Evolutionary conservation across 92 coral and sea anemone genomes (phyloP), one percentile per base, ranked within the genome.

Genomic region (Pocillopora grandis): DNA sequence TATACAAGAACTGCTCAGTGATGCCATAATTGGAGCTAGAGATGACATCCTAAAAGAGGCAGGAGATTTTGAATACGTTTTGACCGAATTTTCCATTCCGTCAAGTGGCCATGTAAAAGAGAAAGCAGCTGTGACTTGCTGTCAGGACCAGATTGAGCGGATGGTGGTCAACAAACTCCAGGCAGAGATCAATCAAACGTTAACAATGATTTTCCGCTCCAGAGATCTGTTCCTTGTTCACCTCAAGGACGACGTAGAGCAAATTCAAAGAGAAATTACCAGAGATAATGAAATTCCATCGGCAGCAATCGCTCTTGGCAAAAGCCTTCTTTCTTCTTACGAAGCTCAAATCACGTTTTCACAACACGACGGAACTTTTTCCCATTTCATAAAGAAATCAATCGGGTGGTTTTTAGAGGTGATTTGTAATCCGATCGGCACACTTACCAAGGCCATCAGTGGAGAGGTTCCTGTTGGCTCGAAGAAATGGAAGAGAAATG

Each of bases 131-230:
- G 84, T 80, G 11, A 77, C n/a, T 11, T 80, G 57, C 52, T 91
- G 94, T 66, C 86, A 76, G 3, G 67, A 71, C 35, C 94, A 91
- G 33, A 75, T 91, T 52, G 72, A 88, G 48, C 70, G 87, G 18
- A 85, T 91, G 92, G 94, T 91, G 33, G 62, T 81, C 55, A 88
- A 88, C 78, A 89, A 86, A 73, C 84, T 91, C n/a, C 79, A 67
- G 56, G 68, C 65, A 21, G 69, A 75, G 15, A 36, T 91, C 19
- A 82, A 81, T 55, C 76, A 67, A 42, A 85, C 58, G 16, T 75
- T 91, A 62, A 33, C 10, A 49, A 33, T 57, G 77, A 88, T 91
- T 81, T 91, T 91, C 23, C 63, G 33, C 72, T 84, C 78, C 5
- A 84, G 92, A 63, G 94, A 91, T 42, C 77, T 76, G 21, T 91